phyloP scores from a whole-genome alignment of 2,797 vertebrate species.

The Yasuhikotakia modesta region DNA sequence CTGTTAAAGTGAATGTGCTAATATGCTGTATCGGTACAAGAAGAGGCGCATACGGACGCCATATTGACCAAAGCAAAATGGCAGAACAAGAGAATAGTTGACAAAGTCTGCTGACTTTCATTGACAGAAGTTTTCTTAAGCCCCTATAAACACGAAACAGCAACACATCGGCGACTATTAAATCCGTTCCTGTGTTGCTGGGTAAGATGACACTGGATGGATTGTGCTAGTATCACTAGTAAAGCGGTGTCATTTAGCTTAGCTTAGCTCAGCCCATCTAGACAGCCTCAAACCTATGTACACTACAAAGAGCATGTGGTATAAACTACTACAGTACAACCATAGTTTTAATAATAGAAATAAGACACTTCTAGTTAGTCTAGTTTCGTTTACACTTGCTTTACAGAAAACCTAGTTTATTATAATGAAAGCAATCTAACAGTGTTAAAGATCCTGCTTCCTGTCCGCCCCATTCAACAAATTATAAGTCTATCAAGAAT shows the following conservation, averaged over 20 bases:
- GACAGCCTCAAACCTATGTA: background rate
- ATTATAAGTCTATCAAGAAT: no score
- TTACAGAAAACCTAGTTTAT: background rate
- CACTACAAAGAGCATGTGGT: background rate
- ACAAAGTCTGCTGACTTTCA: constrained; percentile 54
- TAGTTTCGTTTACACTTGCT: background rate
- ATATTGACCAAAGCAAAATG: constrained; percentile 85
- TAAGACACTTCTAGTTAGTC: background rate
- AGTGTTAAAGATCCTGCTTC: no score
- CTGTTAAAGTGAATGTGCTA: constrained; percentile 13
- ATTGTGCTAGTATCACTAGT: background rate
- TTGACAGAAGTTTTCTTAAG: constrained; percentile 24
- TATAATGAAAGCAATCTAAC: background rate
- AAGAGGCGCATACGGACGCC: constrained; percentile 73
- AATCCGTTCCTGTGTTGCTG: background rate
- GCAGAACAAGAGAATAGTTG: constrained; percentile 69
- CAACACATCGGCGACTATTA: constrained; percentile 1
- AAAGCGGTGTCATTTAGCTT: constrained; percentile 35
- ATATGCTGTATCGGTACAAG: constrained; percentile 45
- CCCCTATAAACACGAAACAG: constrained; percentile 1
- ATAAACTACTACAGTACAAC: background rate
- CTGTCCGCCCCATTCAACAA: no score
- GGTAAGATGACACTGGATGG: constrained; percentile 39
- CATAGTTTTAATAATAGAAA: background rate
- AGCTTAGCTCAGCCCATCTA: constrained; percentile 9